phyloP scores from a whole-genome alignment of 2,888 invertebrate species.

The Agrochola lota region DNA sequence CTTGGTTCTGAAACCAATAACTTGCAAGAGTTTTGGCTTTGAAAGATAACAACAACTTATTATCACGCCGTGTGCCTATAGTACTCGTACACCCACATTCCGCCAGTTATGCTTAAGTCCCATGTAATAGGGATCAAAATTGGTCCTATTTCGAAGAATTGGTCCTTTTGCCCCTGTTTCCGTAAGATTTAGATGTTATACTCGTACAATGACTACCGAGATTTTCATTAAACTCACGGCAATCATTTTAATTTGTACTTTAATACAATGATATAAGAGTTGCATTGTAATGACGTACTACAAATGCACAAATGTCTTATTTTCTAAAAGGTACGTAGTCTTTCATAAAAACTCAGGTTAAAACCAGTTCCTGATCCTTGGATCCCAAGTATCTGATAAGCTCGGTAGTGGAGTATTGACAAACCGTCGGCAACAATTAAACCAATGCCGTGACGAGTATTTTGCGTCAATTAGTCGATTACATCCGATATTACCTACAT shows the following conservation, averaged over 20 bases:
- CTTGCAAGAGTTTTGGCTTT: background rate
- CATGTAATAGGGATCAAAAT: no score
- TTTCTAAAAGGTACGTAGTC: background rate
- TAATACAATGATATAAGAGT: background rate
- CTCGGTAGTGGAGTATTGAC: conserved; percentile 50
- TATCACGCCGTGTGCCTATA: no score
- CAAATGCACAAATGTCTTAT: background rate
- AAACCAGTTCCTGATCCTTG: conserved; percentile 38
- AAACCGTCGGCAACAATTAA: conserved; percentile 59
- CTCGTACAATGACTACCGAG: background rate
- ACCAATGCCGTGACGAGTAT: conserved; percentile 61
- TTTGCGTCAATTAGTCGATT: conserved; percentile 64
- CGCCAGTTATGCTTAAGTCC: no score
- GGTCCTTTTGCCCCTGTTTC: background rate
- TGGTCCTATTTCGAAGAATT: background rate
- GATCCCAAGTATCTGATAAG: conserved; percentile 38
- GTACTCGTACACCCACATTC: no score
- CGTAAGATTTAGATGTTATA: background rate
- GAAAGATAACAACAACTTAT: background rate
- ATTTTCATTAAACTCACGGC: background rate
- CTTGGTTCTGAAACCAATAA: background rate
- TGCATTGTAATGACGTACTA: background rate
- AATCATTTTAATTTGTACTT: background rate
- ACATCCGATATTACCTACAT: conserved; percentile 44
- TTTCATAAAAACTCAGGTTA: background rate